Conservation (phyloP, 1,140 invertebrate species). For the Aphaenogaster rudis region DNA sequence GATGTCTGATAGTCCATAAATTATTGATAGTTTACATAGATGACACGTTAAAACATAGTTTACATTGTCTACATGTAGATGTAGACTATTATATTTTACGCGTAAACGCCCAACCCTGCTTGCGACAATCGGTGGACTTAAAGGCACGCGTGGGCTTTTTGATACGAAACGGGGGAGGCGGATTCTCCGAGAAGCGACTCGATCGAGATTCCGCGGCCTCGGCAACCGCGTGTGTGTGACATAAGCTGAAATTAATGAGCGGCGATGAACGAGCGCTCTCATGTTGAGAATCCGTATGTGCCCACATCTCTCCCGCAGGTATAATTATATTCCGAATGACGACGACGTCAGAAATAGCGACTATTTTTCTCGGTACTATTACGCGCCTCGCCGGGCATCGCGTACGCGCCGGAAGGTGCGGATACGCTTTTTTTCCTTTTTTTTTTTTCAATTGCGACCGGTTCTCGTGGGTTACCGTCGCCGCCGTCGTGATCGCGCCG, state of each 20-base stretch:
- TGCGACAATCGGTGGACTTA: neutral
- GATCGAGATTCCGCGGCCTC: slow-evolving; percentile 16
- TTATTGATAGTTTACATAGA: too few relatives aligned
- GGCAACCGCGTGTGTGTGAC: slow-evolving; percentile 17
- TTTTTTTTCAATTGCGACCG: neutral
- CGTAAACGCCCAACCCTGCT: too few relatives aligned
- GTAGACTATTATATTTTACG: too few relatives aligned
- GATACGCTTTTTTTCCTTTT: neutral
- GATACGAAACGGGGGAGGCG: neutral
- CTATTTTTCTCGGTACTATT: slow-evolving; percentile 54
- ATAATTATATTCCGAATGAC: slow-evolving; percentile 63
- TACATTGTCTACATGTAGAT: too few relatives aligned
- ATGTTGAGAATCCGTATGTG: slow-evolving; percentile 32
- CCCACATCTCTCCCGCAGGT: slow-evolving; percentile 37
- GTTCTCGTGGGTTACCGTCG: neutral
- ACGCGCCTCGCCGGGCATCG: neutral
- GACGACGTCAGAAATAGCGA: slow-evolving; percentile 54
- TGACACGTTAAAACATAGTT: too few relatives aligned
- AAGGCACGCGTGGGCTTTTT: neutral
- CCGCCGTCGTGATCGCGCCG: neutral
- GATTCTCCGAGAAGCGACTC: neutral
- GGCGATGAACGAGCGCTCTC: slow-evolving; percentile 36
- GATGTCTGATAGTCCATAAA: too few relatives aligned
- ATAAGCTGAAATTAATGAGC: slow-evolving; percentile 57
- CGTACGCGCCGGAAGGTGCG: neutral